These are phyloP conservation scores for Actias luna DNA, from an alignment of 2,888 invertebrate genomes.

Conservation along the genomic window DNA sequence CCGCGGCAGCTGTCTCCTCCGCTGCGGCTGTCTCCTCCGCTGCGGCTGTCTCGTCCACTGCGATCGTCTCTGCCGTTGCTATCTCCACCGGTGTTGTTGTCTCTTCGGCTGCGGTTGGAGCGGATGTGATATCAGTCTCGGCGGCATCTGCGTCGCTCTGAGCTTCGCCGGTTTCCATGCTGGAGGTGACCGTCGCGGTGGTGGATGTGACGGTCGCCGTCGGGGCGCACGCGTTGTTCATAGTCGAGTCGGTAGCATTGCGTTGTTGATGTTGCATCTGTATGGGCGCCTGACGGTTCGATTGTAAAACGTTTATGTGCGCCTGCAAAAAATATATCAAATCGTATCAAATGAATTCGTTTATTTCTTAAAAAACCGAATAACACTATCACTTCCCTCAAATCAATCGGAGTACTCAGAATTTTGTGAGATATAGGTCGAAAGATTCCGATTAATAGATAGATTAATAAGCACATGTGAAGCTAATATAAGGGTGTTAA, in stretches of 20 bases:
- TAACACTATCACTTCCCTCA: no score
- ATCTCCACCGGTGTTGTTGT: background rate
- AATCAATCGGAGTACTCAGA: no score
- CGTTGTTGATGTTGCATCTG: conserved; percentile 25
- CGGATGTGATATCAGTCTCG: background rate
- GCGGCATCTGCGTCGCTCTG: background rate
- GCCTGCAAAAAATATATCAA: conserved; percentile 37
- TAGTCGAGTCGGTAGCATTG: conserved; percentile 37
- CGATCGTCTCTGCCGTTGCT: no score
- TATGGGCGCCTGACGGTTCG: conserved; percentile 35
- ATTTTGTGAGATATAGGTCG: no score
- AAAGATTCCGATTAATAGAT: no score
- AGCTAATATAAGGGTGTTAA: no score
- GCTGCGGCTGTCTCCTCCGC: no score
- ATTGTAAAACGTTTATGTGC: conserved; percentile 58
- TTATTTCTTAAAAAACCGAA: no score
- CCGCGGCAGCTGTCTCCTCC: background rate
- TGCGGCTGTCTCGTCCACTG: background rate
- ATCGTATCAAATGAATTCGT: no score
- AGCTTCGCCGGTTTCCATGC: background rate
- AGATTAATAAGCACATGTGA: no score
- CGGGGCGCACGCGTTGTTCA: conserved; percentile 13
- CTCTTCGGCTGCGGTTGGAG: no score
- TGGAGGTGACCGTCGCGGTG: background rate
- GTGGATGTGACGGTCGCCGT: conserved; percentile 1